Evolutionary conservation across 2,797 vertebrate species (phyloP), one percentile per base, ranked within the genome.

Genomic region (Ceyx erithaca): DNA sequence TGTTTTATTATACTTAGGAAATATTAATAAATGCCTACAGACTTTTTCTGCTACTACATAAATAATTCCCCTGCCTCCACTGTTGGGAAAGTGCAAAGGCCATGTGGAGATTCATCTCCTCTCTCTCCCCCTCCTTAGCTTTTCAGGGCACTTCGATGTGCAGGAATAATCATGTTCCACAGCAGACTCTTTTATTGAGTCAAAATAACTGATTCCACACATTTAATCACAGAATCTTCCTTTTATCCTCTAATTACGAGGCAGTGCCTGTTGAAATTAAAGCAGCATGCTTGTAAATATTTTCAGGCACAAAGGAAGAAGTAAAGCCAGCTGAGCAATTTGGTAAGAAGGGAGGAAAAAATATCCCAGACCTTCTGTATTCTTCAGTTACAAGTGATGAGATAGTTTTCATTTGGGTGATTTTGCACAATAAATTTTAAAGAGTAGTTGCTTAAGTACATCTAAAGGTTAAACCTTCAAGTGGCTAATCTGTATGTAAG

Each of bases 391-490:
- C 78, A 95, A 95, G 83, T 54, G 86, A 92, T 81, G 87, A 94
- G 55, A 89, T 33, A 67, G 12, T 94, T 97, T 96, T 89, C 96
- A 95, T 97, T 97, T 97, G 95, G 95, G 79, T 94, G 90, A 57
- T 78, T 96, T 96, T 96, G 92, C 71, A 92, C 55, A 92, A 83
- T 97, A 95, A 90, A 96, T 76, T 91, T 79, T 86, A 90, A 94
- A 95, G 90, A 64, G 17, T 72, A 85, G 89, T 90, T 96, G 80
- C 82, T 95, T 95, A 95, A 97, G 93, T 88, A 96, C 86, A 93
- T 96, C 89, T 96, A 97, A 97, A 97, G 96, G 97, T 96, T 97
- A 97, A 97, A 97, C 83, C 90, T 95, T 94, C 89, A 92, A 90
- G 90, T 76, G 95, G 91, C 89, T 97, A 93, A 97, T 96, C 95